A percentile compares a stretch with the other conserved stretches of the same genome.
These are phyloP conservation scores for Poeciliopsis presidionis DNA, from an alignment of 2,797 vertebrate species.

Conservation along the genomic window DNA sequence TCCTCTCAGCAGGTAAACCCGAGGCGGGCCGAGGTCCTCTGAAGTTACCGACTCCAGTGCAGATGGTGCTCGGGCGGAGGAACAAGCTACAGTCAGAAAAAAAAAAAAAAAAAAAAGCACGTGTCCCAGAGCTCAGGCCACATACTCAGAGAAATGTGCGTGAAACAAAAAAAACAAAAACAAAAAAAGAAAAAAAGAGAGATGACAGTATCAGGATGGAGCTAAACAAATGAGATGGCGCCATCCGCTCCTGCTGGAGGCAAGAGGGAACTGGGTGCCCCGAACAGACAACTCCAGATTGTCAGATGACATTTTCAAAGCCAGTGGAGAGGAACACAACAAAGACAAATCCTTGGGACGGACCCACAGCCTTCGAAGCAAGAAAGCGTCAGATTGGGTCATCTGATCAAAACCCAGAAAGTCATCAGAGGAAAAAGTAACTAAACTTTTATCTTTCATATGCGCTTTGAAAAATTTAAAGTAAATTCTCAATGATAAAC, in stretches of 20 bases:
- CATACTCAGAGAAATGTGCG: slow-evolving; percentile 28
- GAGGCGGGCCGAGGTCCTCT: slow-evolving; percentile 39
- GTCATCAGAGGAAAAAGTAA: background rate
- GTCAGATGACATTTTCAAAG: slow-evolving; percentile 67
- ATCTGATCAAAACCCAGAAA: slow-evolving; percentile 10
- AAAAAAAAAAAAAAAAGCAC: slow-evolving; percentile 12
- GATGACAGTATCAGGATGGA: slow-evolving; percentile 50
- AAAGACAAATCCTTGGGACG: slow-evolving; percentile 32
- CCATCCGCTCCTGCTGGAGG: slow-evolving; percentile 36
- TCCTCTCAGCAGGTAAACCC: slow-evolving; percentile 62
- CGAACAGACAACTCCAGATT: slow-evolving; percentile 41
- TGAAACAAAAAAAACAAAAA: slow-evolving; percentile 39
- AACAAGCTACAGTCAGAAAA: slow-evolving; percentile 36
- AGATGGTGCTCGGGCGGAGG: slow-evolving; percentile 63
- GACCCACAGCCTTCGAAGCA: slow-evolving; percentile 8
- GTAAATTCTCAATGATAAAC: background rate
- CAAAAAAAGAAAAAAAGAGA: slow-evolving; percentile 56
- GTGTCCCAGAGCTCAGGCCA: slow-evolving; percentile 38
- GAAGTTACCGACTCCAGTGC: slow-evolving; percentile 50
- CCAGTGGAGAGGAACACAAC: slow-evolving; percentile 38
- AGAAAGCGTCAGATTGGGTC: slow-evolving; percentile 19
- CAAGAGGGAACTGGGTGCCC: slow-evolving; percentile 31
- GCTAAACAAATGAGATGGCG: slow-evolving; percentile 62
- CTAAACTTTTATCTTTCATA: background rate
- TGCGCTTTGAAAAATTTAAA: background rate